Base-by-base conservation (phyloP, 2,797 vertebrate species). In the Pampus argenteus region DNA sequence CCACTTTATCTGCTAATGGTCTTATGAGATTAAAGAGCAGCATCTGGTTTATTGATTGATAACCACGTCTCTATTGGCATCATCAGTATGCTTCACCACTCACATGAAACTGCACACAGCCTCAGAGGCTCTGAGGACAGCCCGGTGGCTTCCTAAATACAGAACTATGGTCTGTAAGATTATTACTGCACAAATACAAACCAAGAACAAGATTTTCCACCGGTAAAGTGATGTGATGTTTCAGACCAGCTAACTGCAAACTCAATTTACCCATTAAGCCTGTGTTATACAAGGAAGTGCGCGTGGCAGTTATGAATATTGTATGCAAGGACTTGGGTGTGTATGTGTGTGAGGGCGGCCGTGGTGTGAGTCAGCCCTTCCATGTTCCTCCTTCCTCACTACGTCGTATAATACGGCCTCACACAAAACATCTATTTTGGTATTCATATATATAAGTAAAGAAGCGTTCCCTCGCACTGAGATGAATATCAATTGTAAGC, bases 1-100 rank as follows among this genome's bases (percentile, higher is more conserved):
- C 2, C 74, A 88, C 71, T 86, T 86, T 84, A 89, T 89, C 85
- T 75, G 71, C 74, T 86, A 76, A 91, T 89, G 81, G 84, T 78
- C 75, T 79, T 62, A 65, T 74, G 78, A 78, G 86, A 88, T 86
- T 59, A 78, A 87, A 90, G 85, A 76, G 78, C 62, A 84, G 63
- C 78, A 82, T 86, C 71, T 84, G 52, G 57, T 70, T 55, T 70
- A 87, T 76, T 86, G 88, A 90, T 90, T 90, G 81, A 86, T 78
- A 62, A 54, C 79, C 29, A 48, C 54, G 54, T 56, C 78, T 86
- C 82, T 73, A 72, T 31, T 74, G 80, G 81, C 72, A 85, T 79
- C 71, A 74, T 82, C 66, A 76, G 58, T 58, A 64, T 34, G 66
- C 49, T 67, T 76, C 61, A 58, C 31, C 38, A 58, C 42, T 56